Evolutionary conservation across 2,888 invertebrate species (phyloP), one percentile per base, ranked within the genome.

Genomic region (Subacronicta megacephala): DNA sequence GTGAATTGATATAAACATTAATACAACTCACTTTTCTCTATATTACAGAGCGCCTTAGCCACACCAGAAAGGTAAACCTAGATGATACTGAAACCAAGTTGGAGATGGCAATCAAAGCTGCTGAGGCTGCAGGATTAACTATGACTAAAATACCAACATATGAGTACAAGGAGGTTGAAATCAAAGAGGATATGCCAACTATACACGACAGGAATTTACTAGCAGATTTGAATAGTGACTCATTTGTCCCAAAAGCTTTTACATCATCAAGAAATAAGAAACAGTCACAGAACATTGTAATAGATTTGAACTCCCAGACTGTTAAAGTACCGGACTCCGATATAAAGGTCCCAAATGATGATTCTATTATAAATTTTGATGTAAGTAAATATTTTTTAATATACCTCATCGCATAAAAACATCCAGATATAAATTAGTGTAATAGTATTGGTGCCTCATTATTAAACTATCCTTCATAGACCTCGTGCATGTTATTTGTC

Each of bases 191-290:
- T 46, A 94, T 94, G 92, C 94, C 94, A 0, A 92, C 94, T 37
- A 94, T 94, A 38, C 91, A 95, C 65, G 95, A 95, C 65, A 88
- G 90, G 55, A 95, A 95, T 70, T 87, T 96, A 7, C 80, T 97
- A n/a, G 96, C 95, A 1, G 96, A 96, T 78, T 95, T 97, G 36
- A 97, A 97, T 76, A 95, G 94, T 60, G 96, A 97, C 60, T 93
- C 94, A 12, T 97, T 97, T 85, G 92, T 95, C 9, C 96, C 95
- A 0, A 95, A 95, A 66, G 62, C 94, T 1, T 95, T 95, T 64
- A 95, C 95, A 1, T 95, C 96, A 0, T 94, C 95, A 29, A 93
- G 90, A 68, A 95, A 87, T 70, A 96, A 96, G 66, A 96, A 95
- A 70, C 94, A 95, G 33, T 91, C 95, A 3, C 95, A 96, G 71